Conservation (phyloP, 2,888 invertebrate genomes). For the Rhagonycha fulva region DNA sequence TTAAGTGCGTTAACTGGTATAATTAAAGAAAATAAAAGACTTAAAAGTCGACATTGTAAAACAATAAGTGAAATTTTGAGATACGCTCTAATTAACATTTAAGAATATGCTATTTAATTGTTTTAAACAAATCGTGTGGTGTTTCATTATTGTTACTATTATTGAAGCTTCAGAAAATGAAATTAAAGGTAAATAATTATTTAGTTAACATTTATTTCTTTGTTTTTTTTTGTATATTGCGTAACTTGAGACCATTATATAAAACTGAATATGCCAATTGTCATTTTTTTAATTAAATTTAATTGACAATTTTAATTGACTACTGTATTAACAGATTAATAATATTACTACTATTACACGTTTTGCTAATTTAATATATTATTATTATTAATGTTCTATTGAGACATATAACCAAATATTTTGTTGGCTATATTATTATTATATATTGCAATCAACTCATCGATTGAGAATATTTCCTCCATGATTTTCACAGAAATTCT, state of each 20-base stretch:
- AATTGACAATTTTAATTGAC: background rate
- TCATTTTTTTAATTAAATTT: background rate
- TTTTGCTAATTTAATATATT: background rate
- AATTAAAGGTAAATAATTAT: slow-evolving; percentile 45
- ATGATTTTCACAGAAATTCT: background rate
- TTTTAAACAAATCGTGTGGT: slow-evolving; percentile 47
- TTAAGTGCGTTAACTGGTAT: background rate
- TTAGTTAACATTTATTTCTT: background rate
- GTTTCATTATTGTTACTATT: slow-evolving; percentile 41
- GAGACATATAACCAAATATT: background rate
- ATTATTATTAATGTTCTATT: background rate
- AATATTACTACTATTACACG: background rate
- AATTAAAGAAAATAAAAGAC: background rate
- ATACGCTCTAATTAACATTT: slow-evolving; percentile 47
- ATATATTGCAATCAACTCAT: background rate
- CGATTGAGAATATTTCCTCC: background rate
- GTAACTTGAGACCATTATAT: background rate
- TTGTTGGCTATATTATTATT: background rate
- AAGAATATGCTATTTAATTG: slow-evolving; percentile 50
- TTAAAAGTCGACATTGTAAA: slow-evolving; percentile 16
- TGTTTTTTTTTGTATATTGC: background rate
- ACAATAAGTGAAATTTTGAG: slow-evolving; percentile 39
- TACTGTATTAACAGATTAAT: background rate
- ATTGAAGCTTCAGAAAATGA: slow-evolving; percentile 49
- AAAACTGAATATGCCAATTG: background rate